Percentiles rank a stretch among this genome's conserved stretches.
Evolutionary conservation across 2,888 invertebrate genomes (phyloP).

Genomic region (Platycnemis pennipes): DNA sequence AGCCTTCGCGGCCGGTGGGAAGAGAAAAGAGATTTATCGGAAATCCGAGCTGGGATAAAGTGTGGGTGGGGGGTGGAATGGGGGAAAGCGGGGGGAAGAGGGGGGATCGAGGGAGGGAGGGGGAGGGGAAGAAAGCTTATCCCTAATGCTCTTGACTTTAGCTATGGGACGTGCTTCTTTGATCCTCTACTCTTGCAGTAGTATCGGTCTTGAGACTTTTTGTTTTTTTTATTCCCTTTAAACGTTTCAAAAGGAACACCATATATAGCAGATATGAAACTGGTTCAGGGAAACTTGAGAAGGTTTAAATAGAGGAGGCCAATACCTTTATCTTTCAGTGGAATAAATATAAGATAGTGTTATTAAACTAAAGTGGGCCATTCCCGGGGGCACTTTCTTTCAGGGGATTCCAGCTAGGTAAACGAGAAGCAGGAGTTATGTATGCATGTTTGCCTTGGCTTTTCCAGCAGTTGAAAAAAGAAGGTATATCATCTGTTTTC

Average conservation of each 20-base stretch:
- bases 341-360: conserved; percentile 35
- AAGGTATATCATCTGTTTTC: too few relatives aligned
- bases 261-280: conserved; percentile 50
- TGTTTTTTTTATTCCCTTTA: conserved; percentile 24
- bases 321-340: conserved; percentile 35
- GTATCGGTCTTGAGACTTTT: background rate
- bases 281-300: background rate
- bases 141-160: conserved; percentile 57
- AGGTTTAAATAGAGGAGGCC: background rate
- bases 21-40: conserved; percentile 14
- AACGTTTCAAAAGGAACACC: conserved; percentile 47
- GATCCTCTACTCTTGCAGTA: background rate
- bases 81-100: background rate
- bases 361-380: background rate
- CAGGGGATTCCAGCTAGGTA: background rate
- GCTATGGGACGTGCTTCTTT: conserved; percentile 52
- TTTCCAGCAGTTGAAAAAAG: too few relatives aligned
- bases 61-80: background rate
- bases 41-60: background rate
- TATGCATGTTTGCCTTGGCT: background rate
- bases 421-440: background rate
- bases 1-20: background rate
- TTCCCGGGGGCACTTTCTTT: background rate
- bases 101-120: background rate
- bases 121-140: background rate